Percentiles rank a stretch among this genome's conserved stretches.
These are phyloP conservation scores for Oreonectes daqikongensis DNA, from an alignment of 2,797 vertebrate genomes.

Conservation along the genomic window DNA sequence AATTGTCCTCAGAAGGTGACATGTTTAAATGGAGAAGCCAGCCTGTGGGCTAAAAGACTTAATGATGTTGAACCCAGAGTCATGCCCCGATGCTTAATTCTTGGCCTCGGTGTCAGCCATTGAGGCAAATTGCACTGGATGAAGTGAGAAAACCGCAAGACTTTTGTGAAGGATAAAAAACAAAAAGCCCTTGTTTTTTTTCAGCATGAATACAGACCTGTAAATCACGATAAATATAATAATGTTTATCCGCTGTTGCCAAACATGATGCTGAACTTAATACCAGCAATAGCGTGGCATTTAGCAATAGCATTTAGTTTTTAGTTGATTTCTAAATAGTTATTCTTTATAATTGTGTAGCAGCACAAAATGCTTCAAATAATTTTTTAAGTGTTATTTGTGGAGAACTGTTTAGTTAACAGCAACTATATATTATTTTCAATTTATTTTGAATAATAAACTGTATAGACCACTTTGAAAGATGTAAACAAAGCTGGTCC, in stretches of 20 bases:
- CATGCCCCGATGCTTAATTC: conserved; percentile 56
- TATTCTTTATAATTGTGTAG: neutral
- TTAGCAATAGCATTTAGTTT: neutral
- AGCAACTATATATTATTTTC: neutral
- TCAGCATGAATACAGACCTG: conserved; percentile 1
- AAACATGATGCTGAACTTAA: conserved; percentile 21
- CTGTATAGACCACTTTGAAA: too few relatives aligned
- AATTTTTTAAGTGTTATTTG: neutral
- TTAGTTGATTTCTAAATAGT: neutral
- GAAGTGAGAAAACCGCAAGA: conserved; percentile 56
- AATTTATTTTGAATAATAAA: too few relatives aligned
- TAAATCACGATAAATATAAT: conserved; percentile 37
- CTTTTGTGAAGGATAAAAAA: conserved; percentile 39
- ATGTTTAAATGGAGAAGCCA: conserved; percentile 55
- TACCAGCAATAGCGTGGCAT: neutral
- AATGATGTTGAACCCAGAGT: conserved; percentile 67
- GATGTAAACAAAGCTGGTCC: too few relatives aligned
- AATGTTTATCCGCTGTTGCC: conserved; percentile 28
- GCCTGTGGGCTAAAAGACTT: conserved; percentile 58
- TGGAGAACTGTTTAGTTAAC: neutral
- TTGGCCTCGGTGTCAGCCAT: conserved; percentile 55
- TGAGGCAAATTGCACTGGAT: conserved; percentile 57
- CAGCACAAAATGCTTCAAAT: neutral
- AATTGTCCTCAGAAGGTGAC: conserved; percentile 62
- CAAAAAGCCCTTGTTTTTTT: conserved; percentile 27